These are phyloP conservation scores for Uropsilus gracilis DNA, from an alignment of 2,113 vertebrate species.

Conservation along the genomic window DNA sequence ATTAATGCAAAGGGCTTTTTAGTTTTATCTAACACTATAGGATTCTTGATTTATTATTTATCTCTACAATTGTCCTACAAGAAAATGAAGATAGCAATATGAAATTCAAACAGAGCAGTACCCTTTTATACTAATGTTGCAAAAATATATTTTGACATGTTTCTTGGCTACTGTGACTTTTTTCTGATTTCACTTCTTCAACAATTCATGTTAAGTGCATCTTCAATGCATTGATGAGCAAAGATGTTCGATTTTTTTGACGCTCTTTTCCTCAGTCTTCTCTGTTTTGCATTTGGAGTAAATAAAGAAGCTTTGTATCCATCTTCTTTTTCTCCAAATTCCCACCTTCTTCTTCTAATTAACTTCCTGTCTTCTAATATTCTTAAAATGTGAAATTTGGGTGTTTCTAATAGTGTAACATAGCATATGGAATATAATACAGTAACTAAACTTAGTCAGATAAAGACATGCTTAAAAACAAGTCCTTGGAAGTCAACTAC, in stretches of 20 bases:
- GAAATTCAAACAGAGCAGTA: not conserved
- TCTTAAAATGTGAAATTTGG: not conserved
- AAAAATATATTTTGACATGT: not conserved
- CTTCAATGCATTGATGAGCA: not conserved
- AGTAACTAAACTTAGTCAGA: too few relatives aligned
- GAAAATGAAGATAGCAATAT: not conserved
- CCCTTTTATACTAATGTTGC: not conserved
- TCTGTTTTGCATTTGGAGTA: not conserved
- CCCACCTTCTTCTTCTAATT: not conserved
- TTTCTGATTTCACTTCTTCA: not conserved
- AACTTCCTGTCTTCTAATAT: too few relatives aligned
- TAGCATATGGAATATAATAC: too few relatives aligned
- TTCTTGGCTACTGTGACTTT: too few relatives aligned
- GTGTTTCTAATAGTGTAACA: too few relatives aligned
- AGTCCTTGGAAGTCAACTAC: too few relatives aligned
- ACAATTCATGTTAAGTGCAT: not conserved
- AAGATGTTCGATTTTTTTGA: not conserved
- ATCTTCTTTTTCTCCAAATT: not conserved
- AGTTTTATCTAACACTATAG: too few relatives aligned
- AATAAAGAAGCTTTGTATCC: not conserved
- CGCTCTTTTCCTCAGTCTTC: not conserved
- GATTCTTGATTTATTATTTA: not conserved
- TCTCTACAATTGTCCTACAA: not conserved
- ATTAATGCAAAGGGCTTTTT: too few relatives aligned
- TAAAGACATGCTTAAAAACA: too few relatives aligned